Percentiles rank a stretch among this genome's conserved stretches.
Conservation (phyloP, 2,888 invertebrate genomes). For the Amphipyra tragopoginis region DNA sequence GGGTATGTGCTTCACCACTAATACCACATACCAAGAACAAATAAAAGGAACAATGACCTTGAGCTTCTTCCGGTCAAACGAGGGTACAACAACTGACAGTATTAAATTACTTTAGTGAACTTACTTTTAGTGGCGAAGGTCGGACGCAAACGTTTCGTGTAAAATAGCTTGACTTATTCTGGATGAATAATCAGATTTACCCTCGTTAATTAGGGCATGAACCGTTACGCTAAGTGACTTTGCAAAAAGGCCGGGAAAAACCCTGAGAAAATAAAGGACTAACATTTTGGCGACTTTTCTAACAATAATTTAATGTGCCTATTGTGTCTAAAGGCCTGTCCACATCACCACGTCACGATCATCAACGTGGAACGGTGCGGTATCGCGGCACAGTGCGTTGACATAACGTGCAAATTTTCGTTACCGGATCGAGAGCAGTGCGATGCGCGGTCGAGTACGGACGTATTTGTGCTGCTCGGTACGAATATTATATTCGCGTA, state of each 20-base stretch:
- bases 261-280: background rate
- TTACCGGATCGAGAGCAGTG: too few relatives aligned
- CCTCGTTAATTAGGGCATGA: background rate
- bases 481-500: too few relatives aligned
- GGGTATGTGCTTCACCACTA: background rate
- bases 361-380: too few relatives aligned
- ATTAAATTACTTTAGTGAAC: slow-evolving; percentile 21
- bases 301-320: background rate
- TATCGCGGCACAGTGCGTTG: too few relatives aligned
- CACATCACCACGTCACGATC: too few relatives aligned
- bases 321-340: too few relatives aligned
- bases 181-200: background rate
- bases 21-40: slow-evolving; percentile 5
- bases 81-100: slow-evolving; percentile 12
- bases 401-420: too few relatives aligned
- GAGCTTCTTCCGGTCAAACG: slow-evolving; percentile 14
- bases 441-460: too few relatives aligned
- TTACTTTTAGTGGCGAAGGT: slow-evolving; percentile 1
- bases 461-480: too few relatives aligned
- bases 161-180: slow-evolving; percentile 1
- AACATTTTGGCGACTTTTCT: too few relatives aligned
- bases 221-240: slow-evolving; percentile 7
- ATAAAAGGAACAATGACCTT: slow-evolving; percentile 26
- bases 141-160: background rate
- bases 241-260: background rate